Evolutionary conservation across 2,113 vertebrate genomes (phyloP).

Genomic region (Eurystomus gularis): DNA sequence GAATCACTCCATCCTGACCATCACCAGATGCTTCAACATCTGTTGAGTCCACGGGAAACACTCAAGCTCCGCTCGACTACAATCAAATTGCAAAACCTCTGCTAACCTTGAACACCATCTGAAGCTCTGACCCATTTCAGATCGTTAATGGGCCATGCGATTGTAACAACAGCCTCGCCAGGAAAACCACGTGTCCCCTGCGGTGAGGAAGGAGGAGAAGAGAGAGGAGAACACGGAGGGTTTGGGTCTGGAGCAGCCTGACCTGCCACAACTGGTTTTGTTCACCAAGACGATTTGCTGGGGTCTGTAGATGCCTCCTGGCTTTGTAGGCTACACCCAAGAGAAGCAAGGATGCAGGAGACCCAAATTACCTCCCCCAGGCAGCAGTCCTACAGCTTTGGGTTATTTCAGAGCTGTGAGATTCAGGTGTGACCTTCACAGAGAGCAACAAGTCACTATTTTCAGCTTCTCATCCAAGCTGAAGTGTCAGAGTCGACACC

Average conservation of each 20-base stretch:
- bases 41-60: constrained; percentile 32
- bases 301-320: not conserved
- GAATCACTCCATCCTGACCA: not conserved
- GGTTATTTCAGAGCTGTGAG: not conserved
- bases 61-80: not conserved
- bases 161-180: not conserved
- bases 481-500: not conserved
- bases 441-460: not conserved
- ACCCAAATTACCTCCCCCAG: not conserved
- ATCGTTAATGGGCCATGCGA: not conserved
- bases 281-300: not conserved
- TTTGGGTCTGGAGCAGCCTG: not conserved
- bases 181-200: not conserved
- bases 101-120: not conserved
- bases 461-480: not conserved
- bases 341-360: not conserved
- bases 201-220: not conserved
- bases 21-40: constrained; percentile 55
- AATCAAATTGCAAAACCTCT: not conserved
- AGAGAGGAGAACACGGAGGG: not conserved
- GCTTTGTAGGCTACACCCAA: not conserved
- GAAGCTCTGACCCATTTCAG: constrained; percentile 26
- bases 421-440: not conserved
- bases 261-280: not conserved
- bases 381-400: not conserved